These are phyloP conservation scores for Hemaris fuciformis DNA, from an alignment of 2,888 invertebrate genomes.

Conservation along the genomic window DNA sequence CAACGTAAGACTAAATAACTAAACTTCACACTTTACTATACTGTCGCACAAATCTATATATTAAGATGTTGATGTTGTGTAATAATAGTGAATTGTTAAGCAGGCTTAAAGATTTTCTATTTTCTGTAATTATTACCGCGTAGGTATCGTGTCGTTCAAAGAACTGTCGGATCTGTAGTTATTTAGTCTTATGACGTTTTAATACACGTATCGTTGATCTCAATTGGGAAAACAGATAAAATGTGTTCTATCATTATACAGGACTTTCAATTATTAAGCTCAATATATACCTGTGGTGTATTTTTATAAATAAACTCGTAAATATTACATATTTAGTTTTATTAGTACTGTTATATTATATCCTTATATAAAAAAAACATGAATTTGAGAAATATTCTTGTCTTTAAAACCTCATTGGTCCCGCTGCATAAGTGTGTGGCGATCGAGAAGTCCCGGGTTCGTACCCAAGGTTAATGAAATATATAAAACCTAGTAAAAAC, in stretches of 20 bases:
- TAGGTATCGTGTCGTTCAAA: background rate
- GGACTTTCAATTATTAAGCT: constrained; percentile 76
- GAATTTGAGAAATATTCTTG: background rate
- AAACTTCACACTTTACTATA: background rate
- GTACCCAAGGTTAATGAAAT: too few relatives aligned
- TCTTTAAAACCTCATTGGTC: too few relatives aligned
- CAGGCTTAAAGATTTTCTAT: background rate
- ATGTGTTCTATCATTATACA: constrained; percentile 75
- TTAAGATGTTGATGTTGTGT: constrained; percentile 11
- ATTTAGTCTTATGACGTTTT: constrained; percentile 15
- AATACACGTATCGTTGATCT: constrained; percentile 54
- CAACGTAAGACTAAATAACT: constrained; percentile 15
- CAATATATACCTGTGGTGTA: constrained; percentile 79
- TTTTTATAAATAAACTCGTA: constrained; percentile 73
- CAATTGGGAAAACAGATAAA: constrained; percentile 59
- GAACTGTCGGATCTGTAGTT: constrained; percentile 11
- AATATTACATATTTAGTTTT: constrained; percentile 32
- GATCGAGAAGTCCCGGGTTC: too few relatives aligned
- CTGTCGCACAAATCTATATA: constrained; percentile 3
- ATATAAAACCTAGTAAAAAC: background rate
- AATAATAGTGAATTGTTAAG: background rate
- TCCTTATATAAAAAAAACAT: background rate
- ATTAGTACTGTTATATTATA: background rate
- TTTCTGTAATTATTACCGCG: background rate
- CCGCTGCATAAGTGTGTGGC: too few relatives aligned